phyloP scores from a whole-genome alignment of 2,888 invertebrate species.

The Plagodis dolabraria region DNA sequence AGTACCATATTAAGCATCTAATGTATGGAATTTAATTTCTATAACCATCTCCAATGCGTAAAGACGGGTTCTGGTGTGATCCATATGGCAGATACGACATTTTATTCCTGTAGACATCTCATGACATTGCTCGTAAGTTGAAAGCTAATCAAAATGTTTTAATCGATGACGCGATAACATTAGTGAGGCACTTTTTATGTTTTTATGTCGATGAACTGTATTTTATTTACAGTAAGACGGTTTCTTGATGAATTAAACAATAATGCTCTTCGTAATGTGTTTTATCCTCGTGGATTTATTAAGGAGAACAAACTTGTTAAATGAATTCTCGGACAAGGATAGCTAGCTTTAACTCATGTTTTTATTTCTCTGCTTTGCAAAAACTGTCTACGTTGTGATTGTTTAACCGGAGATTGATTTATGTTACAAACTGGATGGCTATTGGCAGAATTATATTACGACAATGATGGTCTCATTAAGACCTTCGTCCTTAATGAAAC shows the following conservation, averaged over 20 bases:
- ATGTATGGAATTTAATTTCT: constrained; percentile 82
- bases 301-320: neutral
- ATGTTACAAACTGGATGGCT: no score
- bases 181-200: constrained; percentile 63
- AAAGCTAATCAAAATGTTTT: constrained; percentile 85
- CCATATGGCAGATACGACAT: constrained; percentile 73
- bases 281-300: constrained; percentile 9
- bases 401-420: no score
- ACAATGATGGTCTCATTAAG: no score
- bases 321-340: neutral
- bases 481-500: no score
- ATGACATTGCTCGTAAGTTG: constrained; percentile 82
- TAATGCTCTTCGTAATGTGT: constrained; percentile 31
- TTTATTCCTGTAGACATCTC: constrained; percentile 67
- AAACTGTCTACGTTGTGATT: no score
- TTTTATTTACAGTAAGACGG: constrained; percentile 39
- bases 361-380: no score
- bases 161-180: constrained; percentile 82
- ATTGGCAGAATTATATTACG: no score
- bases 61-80: constrained; percentile 64
- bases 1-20: constrained; percentile 80
- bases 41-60: constrained; percentile 62
- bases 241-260: constrained; percentile 39
- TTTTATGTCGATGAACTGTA: constrained; percentile 47
- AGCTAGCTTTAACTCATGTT: neutral